phyloP scores from a whole-genome alignment of 2,888 invertebrate species.

The Terebella lapidaria region DNA sequence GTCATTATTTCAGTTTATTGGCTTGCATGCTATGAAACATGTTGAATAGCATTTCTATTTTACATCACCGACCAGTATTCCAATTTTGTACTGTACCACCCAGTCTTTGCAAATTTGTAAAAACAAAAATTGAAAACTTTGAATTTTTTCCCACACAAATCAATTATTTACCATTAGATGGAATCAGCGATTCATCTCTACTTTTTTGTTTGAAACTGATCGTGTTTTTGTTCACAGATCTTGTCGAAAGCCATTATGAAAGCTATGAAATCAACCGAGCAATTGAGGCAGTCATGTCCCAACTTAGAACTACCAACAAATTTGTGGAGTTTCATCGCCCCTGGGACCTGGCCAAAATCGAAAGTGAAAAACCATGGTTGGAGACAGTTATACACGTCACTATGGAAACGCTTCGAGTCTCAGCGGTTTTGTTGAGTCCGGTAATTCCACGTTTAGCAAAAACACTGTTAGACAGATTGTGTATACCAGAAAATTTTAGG shows the following conservation, averaged over 20 bases:
- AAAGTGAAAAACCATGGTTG: constrained; percentile 54
- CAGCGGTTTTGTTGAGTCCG: constrained; percentile 76
- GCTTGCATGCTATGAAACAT: no score
- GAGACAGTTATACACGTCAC: constrained; percentile 71
- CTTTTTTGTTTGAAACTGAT: neutral
- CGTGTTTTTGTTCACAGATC: constrained; percentile 11
- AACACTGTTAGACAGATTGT: constrained; percentile 61
- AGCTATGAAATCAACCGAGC: constrained; percentile 77
- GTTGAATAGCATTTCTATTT: no score
- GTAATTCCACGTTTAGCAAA: constrained; percentile 71
- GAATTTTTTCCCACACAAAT: no score
- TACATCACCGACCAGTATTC: neutral
- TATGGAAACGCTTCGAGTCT: constrained; percentile 77
- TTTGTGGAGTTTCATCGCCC: constrained; percentile 83
- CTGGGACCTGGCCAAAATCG: constrained; percentile 73
- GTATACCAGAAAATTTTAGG: no score
- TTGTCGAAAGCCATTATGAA: constrained; percentile 66
- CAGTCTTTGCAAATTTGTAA: no score
- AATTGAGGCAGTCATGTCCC: constrained; percentile 70
- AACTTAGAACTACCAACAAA: constrained; percentile 73
- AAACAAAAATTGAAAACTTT: no score
- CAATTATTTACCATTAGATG: no score
- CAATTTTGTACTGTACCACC: neutral
- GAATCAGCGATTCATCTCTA: no score
- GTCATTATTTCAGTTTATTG: neutral